phyloP scores from a whole-genome alignment of 92 coral and sea anemone genomes.

The Umimayanthus kanabou region DNA sequence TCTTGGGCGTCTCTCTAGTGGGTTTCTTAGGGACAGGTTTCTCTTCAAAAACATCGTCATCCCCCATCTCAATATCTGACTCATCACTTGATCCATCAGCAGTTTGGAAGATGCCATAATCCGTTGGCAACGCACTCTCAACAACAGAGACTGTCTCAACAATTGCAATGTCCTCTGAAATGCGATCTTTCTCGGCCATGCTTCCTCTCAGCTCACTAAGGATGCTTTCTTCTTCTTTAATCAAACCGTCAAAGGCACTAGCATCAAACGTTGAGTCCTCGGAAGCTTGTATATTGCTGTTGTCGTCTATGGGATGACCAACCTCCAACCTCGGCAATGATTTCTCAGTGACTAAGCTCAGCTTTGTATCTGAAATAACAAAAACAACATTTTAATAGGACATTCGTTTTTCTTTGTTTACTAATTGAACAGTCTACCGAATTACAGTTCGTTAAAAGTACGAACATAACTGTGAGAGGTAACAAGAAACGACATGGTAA shows the following conservation, averaged over 20 bases:
- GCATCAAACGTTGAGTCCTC: neutral
- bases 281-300: neutral
- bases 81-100: slow-evolving; percentile 39
- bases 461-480: too few species aligned
- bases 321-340: neutral
- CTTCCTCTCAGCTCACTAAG: slow-evolving; percentile 23
- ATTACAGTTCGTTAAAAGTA: too few species aligned
- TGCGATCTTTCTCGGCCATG: slow-evolving; percentile 1
- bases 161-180: slow-evolving; percentile 33
- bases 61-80: slow-evolving; percentile 27
- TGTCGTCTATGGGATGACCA: neutral
- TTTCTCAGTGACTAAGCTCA: slow-evolving; percentile 3
- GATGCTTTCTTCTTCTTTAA: slow-evolving; percentile 21
- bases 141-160: slow-evolving; percentile 36
- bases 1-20: slow-evolving; percentile 17
- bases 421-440: too few species aligned
- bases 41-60: slow-evolving; percentile 32
- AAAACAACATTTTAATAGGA: neutral
- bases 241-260: neutral
- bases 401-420: neutral
- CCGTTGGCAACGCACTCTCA: slow-evolving; percentile 30
- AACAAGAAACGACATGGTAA: too few species aligned
- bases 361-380: slow-evolving; percentile 22
- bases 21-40: neutral
- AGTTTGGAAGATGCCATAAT: slow-evolving; percentile 37